Base-by-base conservation (phyloP, 2,113 vertebrate species). In the Aegypius monachus region DNA sequence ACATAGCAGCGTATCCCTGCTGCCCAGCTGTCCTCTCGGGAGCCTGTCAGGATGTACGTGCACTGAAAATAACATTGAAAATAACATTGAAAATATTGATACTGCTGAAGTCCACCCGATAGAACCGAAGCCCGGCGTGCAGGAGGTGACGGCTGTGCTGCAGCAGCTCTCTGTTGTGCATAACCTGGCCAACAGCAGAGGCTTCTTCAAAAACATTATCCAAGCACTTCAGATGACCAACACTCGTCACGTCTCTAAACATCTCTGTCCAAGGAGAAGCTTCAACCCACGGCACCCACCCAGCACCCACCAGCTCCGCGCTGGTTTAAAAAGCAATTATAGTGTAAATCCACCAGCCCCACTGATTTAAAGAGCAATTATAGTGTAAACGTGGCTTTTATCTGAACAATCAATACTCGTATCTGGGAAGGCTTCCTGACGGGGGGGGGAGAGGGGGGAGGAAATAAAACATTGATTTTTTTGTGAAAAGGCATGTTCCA, bases 401-500 rank as follows among this genome's bases (percentile, higher is more conserved):
- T 82, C 87, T 11, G 26, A 10, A 12, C 55, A 45, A 92, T 95
- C 86, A 36, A 94, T 95, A 83, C 3, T 15, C 0, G 18, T 36
- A 94, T 78, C 89, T 65, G 81, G 53, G 66, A 86, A 80, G 88
- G 84, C 59, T 81, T 97, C 71, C 95, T 68, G 78, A 6, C 0
- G 1, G 29, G 9, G 20, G 13, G 14, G 34, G 42, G 6, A 21
- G 7, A 11, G 34, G 29, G 9, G 19, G 21, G 22, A 21, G 58
- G 71, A 50, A 66, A 79, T 4, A 16, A 58, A 56, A 4, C 88
- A 95, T 86, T 8, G 95, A 92, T 95, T 96, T 53, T 95, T 77
- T n/a, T 11, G 94, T 65, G 38, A 83, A 84, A 66, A 97, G 96
- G 96, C 96, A 84, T 95, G 8, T 91, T 95, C 88, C 88, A 78